Base-by-base conservation (phyloP, 1,140 invertebrate species). In the Prorops nasuta region DNA sequence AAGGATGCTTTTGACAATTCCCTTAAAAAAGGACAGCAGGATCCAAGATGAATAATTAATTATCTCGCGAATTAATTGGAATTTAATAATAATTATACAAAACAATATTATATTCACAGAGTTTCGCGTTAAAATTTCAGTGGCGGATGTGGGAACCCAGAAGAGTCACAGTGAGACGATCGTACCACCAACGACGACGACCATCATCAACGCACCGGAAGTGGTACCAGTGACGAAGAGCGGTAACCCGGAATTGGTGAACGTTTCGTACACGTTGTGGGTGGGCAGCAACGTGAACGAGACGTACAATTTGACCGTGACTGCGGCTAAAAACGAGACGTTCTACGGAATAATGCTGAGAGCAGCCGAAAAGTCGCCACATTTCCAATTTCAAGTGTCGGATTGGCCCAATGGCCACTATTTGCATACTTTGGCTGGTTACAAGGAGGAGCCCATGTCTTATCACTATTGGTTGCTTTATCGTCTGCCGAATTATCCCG, bases 391-490 rank as follows among this genome's bases (percentile, higher is more conserved):
- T 64, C 83, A 85, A 45, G 88, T 90, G 1, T 87, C 88, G 20
- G 87, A 91, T 67, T 94, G 91, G 91, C 90, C 90, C 1, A 92
- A 92, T 63, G 91, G 91, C 1, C 90, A 93, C 64, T 93, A 94
- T 69, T 88, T 94, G 18, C 90, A 93, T 71, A 92, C 90, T 3
- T 75, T 94, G 34, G 87, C 87, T n/a, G 89, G 89, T 1, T 87
- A 87, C 56, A 88, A 89, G 63, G 91, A 93, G 64, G 88, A 92
- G 64, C 90, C 89, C 0, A 86, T 90, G 82, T 89, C 87, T 16
- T 92, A 92, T 71, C 87, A 91, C 65, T 93, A 91, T 72, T 94
- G 91, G 91, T 74, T 94, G 24, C 79, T 94, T 28, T 92, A 92
- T 74, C 83, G 86, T 62, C 75, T 92, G 56, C 84, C 85, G 2